Evolutionary conservation across 2,888 invertebrate genomes (phyloP).

Genomic region (Epiblema foenella): DNA sequence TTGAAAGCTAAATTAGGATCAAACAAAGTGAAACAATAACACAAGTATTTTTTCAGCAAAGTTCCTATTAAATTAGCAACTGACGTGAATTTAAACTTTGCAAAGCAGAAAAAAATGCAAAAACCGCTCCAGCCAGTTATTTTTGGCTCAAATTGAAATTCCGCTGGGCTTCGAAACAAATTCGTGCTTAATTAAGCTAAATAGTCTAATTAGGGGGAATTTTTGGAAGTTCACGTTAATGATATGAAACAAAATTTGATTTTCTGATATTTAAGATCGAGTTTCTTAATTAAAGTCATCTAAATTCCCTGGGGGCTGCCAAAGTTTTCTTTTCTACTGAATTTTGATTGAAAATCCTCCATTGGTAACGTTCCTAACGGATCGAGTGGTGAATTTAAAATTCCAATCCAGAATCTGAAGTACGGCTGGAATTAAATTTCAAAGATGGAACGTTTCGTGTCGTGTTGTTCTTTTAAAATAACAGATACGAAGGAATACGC

Average conservation of each 20-base stretch:
- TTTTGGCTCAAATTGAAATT: conserved; percentile 60
- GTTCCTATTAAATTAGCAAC: conserved; percentile 38
- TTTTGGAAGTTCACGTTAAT: conserved; percentile 54
- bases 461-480: not conserved
- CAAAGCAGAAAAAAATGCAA: conserved; percentile 40
- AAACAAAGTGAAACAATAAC: conserved; percentile 40
- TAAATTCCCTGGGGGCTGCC: conserved; percentile 13
- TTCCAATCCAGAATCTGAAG: conserved; percentile 1
- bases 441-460: not conserved
- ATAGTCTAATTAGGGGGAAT: conserved; percentile 64
- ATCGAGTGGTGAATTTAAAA: conserved; percentile 23
- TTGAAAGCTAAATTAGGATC: conserved; percentile 14
- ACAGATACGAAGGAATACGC: not conserved
- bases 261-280: conserved; percentile 38
- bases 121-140: conserved; percentile 45
- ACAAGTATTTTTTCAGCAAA: conserved; percentile 36
- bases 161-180: conserved; percentile 58
- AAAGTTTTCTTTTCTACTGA: conserved; percentile 28
- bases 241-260: conserved; percentile 47
- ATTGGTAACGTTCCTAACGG: conserved; percentile 1
- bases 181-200: conserved; percentile 64
- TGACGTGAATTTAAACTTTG: conserved; percentile 43
- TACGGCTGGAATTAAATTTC: not conserved
- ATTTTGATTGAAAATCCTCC: conserved; percentile 16
- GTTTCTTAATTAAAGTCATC: conserved; percentile 43